Base-by-base conservation (phyloP, 1,140 invertebrate genomes). In the Camponotus floridanus region DNA sequence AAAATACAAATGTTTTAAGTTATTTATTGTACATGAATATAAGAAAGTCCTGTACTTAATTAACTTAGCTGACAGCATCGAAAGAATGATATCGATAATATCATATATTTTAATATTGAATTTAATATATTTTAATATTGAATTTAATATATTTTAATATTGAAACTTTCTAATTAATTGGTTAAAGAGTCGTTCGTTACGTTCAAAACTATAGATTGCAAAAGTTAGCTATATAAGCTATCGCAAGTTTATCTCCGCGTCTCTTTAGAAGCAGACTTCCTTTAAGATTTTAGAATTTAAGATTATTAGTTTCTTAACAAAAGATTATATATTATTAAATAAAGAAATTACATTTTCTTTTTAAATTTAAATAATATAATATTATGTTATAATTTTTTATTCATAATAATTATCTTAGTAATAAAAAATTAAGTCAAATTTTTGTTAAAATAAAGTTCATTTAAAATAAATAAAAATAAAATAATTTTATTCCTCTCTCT, bases 181-280 rank as follows among this genome's bases (percentile, higher is more conserved):
- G 18, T 78, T 31, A 65, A 65, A 78, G 26, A 65, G 5, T 42
- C 7, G 26, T 31, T 65, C 8, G 18, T 65, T 78, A 65, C 59
- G 6, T 45, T 15, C 59, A 64, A 64, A 78, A 65, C 61, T 65
- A 11, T 45, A 65, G 65, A 78, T 78, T 78, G 61, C 76, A 65
- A 65, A 78, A 78, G 76, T 65, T 78, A 45, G 18, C 31, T 65
- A n/a, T 36, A 48, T 15, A 39, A 39, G 9, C 31, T 65, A 36
- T 78, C 18, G 42, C 18, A 78, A 65, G 57, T 78, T 65, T 65
- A 78, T n/a, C 26, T 15, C 7, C 48, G 26, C 9, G 11, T 45
- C 31, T 64, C 45, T 39, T 39, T 45, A 45, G 39, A 11, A 0
- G 9, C 15, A 18, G 26, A 33, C 26, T 78, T 11, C 65, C 42